Evolutionary conservation across 1,140 invertebrate genomes (phyloP).

Genomic region (Dreissena rostriformis): DNA sequence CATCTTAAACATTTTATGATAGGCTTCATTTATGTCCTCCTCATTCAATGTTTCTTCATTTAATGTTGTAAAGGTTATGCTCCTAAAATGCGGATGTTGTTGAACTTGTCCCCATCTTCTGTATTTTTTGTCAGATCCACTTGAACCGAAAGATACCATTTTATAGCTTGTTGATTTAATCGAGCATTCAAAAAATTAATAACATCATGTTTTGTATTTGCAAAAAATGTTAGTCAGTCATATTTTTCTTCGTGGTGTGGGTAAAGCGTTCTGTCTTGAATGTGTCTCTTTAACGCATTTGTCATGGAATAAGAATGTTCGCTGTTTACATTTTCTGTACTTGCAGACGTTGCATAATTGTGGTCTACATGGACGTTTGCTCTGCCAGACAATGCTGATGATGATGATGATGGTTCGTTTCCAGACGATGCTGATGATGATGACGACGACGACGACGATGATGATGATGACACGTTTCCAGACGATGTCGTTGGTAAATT

Average conservation of each 20-base stretch:
- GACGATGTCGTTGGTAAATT: not conserved
- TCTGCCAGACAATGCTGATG: not conserved
- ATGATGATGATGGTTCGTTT: not conserved
- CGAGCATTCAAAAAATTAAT: slow-evolving; percentile 10
- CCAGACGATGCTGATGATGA: slow-evolving; percentile 1
- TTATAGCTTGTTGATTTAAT: slow-evolving; percentile 21
- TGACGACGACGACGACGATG: not conserved
- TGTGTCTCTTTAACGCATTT: slow-evolving; percentile 11
- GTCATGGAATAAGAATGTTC: slow-evolving; percentile 13
- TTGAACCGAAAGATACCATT: slow-evolving; percentile 40
- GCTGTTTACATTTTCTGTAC: not conserved
- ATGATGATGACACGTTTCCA: not conserved
- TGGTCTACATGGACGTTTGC: not conserved
- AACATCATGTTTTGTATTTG: slow-evolving; percentile 18
- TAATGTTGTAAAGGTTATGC: slow-evolving; percentile 14
- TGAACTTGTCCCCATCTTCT: not conserved
- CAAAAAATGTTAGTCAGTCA: slow-evolving; percentile 39
- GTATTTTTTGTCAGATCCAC: slow-evolving; percentile 39
- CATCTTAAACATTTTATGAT: slow-evolving; percentile 32
- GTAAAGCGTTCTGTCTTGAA: slow-evolving; percentile 30
- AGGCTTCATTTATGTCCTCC: slow-evolving; percentile 21
- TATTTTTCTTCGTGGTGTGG: slow-evolving; percentile 32
- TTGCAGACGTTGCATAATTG: not conserved
- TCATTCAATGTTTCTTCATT: slow-evolving; percentile 26
- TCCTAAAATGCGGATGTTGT: slow-evolving; percentile 31